Evolutionary conservation across 2,888 invertebrate genomes (phyloP).

Genomic region (Hypsopygia costalis): DNA sequence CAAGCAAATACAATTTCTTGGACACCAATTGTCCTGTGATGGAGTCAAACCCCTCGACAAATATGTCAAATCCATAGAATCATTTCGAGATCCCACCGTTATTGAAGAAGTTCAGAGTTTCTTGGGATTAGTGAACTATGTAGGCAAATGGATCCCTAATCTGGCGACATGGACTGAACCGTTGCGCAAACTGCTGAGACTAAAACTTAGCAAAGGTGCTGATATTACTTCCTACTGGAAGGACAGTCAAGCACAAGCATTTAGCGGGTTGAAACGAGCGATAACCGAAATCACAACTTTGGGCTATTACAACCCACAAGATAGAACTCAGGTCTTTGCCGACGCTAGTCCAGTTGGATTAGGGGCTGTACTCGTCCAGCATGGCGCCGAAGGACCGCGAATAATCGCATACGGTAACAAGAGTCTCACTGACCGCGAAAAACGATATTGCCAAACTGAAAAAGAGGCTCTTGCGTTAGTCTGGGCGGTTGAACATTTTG

Average conservation of each 20-base stretch:
- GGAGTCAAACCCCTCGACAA: conserved; percentile 22
- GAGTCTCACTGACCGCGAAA: conserved; percentile 11
- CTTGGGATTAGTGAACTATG: conserved; percentile 26
- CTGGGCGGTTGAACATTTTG: conserved; percentile 18
- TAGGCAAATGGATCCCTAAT: no score
- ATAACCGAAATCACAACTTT: conserved; percentile 5
- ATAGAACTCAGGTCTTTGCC: conserved; percentile 18
- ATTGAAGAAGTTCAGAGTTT: conserved; percentile 29
- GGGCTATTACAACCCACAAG: conserved; percentile 18
- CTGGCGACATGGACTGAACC: conserved; percentile 22
- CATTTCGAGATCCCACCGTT: conserved; percentile 17
- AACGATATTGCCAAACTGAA: conserved; percentile 7
- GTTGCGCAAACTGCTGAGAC: conserved; percentile 13
- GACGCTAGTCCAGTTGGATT: conserved; percentile 22
- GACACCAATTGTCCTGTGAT: conserved; percentile 17
- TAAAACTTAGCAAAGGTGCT: conserved; percentile 9
- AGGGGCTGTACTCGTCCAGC: conserved; percentile 18
- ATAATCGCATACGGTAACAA: conserved; percentile 18
- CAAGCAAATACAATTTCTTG: conserved; percentile 14
- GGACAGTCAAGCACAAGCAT: conserved; percentile 9
- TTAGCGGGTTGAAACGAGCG: neutral
- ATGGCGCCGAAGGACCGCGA: conserved; percentile 11
- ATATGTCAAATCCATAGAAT: conserved; percentile 16
- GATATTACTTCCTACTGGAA: conserved; percentile 15
- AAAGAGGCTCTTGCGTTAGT: conserved; percentile 10